Evolutionary conservation across 1,140 invertebrate genomes (phyloP), one percentile per base, ranked within the genome.

Genomic region (Drosophila bipectinata): DNA sequence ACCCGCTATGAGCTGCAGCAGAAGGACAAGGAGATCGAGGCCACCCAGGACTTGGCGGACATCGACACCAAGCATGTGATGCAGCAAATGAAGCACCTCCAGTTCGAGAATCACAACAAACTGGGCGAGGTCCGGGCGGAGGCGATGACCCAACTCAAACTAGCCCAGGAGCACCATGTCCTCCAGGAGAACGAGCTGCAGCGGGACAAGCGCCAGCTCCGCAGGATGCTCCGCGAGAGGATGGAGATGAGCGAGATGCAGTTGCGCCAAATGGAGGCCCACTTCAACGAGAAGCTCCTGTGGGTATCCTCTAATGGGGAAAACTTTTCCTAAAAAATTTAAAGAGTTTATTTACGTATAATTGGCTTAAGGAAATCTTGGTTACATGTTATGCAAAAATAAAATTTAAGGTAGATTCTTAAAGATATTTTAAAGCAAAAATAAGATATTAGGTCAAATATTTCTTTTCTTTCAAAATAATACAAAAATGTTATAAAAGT

Each of bases 71-170:
- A 97, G 93, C 94, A 96, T 45, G 96, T 96, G 73, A 97, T 97
- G 92, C 97, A 98, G 91, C 98, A 98, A 94, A 96, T 98, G 9
- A 98, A 98, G 85, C 97, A 98, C 92, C 92, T 98, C 21, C 95
- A 98, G 92, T 98, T 97, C 92, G 97, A 98, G 88, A 97, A 98
- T 85, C 96, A 98, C 89, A 96, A 95, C 34, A 95, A 92, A 39
- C 80, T 91, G 58, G 91, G 92, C 34, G 92, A 92, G 60, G 77
- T 92, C 41, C 75, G 91, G 21, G 95, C 96, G 7, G 95, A 97
- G 82, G 94, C 95, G 28, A 94, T 96, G 91, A 95, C 96, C 0
- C 93, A 95, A 8, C 91, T 97, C 5, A 96, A 97, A 92, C 91
- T 95, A 8, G 94, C 95, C 5, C 94, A 96, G 89, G 95, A 96